These are phyloP conservation scores for Athalia cordata DNA, from an alignment of 2,888 invertebrate species.

Conservation along the genomic window DNA sequence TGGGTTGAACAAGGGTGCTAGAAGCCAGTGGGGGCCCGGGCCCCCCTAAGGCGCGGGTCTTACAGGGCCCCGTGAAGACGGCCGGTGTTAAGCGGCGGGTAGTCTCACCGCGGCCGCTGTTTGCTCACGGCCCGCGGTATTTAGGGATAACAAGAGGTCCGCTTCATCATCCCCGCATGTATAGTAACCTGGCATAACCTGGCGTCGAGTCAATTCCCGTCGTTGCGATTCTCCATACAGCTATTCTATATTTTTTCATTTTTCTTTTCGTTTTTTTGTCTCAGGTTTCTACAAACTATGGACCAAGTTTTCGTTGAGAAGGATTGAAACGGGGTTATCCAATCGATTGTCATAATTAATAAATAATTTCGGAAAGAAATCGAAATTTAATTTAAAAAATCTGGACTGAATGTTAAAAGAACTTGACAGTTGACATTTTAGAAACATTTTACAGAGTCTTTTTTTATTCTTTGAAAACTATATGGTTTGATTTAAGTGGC, in stretches of 20 bases:
- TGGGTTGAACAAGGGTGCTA: conserved; percentile 72
- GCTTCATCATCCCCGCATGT: conserved; percentile 67
- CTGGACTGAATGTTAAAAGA: no score
- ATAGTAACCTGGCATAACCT: conserved; percentile 46
- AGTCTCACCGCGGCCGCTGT: conserved; percentile 68
- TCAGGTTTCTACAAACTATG: not conserved
- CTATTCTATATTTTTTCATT: not conserved
- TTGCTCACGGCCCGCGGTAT: conserved; percentile 71
- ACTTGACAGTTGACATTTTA: no score
- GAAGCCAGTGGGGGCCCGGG: conserved; percentile 70
- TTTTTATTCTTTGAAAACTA: no score
- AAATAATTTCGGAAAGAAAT: no score
- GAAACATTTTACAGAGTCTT: no score
- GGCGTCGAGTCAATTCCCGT: not conserved
- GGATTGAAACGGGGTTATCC: no score
- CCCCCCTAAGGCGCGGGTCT: conserved; percentile 69
- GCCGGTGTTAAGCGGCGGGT: conserved; percentile 68
- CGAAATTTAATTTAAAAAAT: no score
- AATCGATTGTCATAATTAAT: no score
- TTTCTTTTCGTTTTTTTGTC: not conserved
- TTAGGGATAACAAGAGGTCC: conserved; percentile 72
- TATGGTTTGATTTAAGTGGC: no score
- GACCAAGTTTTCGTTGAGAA: no score
- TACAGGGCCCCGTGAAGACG: conserved; percentile 59
- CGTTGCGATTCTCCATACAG: conserved; percentile 22